Base-by-base conservation (phyloP, 2,113 vertebrate species). In the Camelus dromedarius region DNA sequence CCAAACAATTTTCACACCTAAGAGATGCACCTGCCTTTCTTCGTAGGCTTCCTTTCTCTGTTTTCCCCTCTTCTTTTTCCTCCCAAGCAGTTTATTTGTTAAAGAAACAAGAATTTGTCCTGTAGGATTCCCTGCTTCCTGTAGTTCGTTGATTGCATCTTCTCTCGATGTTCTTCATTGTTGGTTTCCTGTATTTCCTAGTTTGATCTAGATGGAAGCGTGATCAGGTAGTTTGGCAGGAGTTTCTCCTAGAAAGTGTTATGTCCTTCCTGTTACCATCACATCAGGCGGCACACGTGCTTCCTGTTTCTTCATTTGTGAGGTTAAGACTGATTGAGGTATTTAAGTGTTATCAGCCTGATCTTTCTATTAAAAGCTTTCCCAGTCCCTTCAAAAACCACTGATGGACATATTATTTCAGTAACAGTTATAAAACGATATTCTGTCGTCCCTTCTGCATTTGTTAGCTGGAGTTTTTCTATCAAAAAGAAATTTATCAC, bases 401-500 rank as follows among this genome's bases (percentile, higher is more conserved):
- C 2, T 8, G 75, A 48, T 50, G 22, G 54, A 46, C 50, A 1
- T 15, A 2, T 73, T 35, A 54, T 76, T 89, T 93, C 56, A 81
- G 26, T 50, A 75, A 66, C 42, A 18, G 8, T 58, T 69, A 24
- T 46, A 70, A 75, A 69, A 62, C 35, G 48, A 46, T 82, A 60
- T 24, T 75, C 48, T 83, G 8, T 48, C n/a, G 54, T 56, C 42
- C 28, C 20, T 69, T 92, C 48, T 94, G 30, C 24, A 8, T 84
- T 87, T 73, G 35, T 72, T 64, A 83, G 80, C 80, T 93, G 48
- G 95, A 64, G 6, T 62, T 93, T 95, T 88, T 81, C 72, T 86
- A 14, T 89, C 64, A 84, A 84, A 30, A 95, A 81, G 62, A 94
- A 42, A 48, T 83, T 73, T 60, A 32, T 26, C 6, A 7, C 28